These are phyloP conservation scores for Elephas maximus DNA, from an alignment of 2,113 vertebrate species.

Conservation along the genomic window DNA sequence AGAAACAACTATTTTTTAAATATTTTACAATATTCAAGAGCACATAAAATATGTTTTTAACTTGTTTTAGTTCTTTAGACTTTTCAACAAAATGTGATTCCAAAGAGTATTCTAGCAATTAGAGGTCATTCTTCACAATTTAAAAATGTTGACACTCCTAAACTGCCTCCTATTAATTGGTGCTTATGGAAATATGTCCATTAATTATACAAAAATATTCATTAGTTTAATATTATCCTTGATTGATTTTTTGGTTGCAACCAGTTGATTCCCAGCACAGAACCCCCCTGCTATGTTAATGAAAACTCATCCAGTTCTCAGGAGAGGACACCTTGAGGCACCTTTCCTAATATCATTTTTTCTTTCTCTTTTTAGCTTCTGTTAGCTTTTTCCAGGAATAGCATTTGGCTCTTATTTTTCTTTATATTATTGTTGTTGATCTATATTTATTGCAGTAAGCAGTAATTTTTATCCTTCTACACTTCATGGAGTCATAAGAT, in stretches of 20 bases:
- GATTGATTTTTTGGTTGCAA: not conserved
- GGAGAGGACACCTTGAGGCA: not conserved
- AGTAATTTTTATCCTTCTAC: not conserved
- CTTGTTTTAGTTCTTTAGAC: not conserved
- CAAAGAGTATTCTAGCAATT: not conserved
- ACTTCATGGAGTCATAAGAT: not conserved
- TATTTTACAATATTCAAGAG: not conserved
- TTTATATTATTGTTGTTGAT: not conserved
- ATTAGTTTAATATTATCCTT: not conserved
- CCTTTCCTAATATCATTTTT: conserved; percentile 3
- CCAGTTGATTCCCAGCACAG: not conserved
- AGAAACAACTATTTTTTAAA: not conserved
- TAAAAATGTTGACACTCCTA: not conserved
- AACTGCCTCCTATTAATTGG: not conserved
- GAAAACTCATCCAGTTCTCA: not conserved
- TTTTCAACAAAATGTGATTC: not conserved
- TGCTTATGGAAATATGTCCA: not conserved
- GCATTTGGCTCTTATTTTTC: not conserved
- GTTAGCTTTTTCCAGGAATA: not conserved
- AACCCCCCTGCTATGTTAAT: not conserved
- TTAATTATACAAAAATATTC: not conserved
- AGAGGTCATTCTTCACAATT: not conserved
- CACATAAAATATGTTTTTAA: not conserved
- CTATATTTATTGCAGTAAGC: not conserved
- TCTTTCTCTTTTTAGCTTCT: not conserved